Evolutionary conservation across 2,888 invertebrate species (phyloP), one percentile per base, ranked within the genome.

Genomic region (Leptopilina syphax): DNA sequence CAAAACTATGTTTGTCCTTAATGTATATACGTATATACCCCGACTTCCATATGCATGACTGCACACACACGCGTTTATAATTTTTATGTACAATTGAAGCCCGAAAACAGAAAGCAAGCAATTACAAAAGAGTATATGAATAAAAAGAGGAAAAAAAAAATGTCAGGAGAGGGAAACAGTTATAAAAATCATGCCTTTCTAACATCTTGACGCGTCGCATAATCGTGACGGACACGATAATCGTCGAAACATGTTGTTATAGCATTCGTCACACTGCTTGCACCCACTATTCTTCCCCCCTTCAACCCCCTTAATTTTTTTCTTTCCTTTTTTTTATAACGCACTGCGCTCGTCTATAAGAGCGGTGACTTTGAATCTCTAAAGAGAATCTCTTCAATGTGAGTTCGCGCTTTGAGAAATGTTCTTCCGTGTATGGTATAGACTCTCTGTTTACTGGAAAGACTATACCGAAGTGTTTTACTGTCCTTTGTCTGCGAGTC

Each of bases 141-240:
- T 18, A 18, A 18, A 18, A 18, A 84, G 84, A 57, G 73, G 68
- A 80, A 79, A 65, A 76, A 77, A 77, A 77, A 60, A 70, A 77
- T 34, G 34, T 34, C 34, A 4, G 34, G 34, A 34, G 44, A 76
- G 78, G 80, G 87, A 87, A 88, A 89, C 89, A 90, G 88, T 90
- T 90, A 91, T 87, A 89, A 89, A 88, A 89, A 89, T 90, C 86
- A 86, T 86, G 81, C 80, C 84, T 84, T 85, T 86, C 85, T 80
- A 34, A 84, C 85, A 84, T 85, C 82, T 86, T 86, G 90, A 90
- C 90, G 88, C 87, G 85, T 84, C 87, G 87, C 87, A 87, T 89
- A 91, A 90, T 91, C 89, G 88, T 88, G 89, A 90, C 90, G 89
- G 91, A 91, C 90, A 87, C 87, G 88, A 89, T 91, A 90, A 91